phyloP scores from a whole-genome alignment of 1,140 invertebrate species.

The Littorina saxatilis region DNA sequence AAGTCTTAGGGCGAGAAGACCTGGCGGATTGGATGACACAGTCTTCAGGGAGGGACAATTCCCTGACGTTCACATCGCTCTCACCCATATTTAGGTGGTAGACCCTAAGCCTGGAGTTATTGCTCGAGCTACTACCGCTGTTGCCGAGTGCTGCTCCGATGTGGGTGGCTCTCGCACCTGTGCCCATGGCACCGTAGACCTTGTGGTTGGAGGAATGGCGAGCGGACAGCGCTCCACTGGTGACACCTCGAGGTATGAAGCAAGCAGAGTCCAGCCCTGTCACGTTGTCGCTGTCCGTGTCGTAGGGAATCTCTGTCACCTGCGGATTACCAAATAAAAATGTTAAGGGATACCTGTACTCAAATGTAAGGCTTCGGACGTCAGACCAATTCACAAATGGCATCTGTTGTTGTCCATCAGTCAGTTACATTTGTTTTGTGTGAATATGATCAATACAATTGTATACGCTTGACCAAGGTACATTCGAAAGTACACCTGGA shows the following conservation, averaged over 20 bases:
- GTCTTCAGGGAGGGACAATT: constrained; percentile 23
- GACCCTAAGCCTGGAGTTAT: constrained; percentile 7
- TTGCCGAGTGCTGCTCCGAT: neutral
- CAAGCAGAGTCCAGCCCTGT: neutral
- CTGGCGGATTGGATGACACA: constrained; percentile 27
- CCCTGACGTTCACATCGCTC: neutral
- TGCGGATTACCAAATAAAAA: too few species aligned
- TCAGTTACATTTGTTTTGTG: too few species aligned
- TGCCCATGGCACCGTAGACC: neutral
- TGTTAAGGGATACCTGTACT: too few species aligned
- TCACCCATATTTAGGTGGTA: constrained; percentile 20
- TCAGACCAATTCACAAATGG: too few species aligned
- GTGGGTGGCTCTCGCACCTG: neutral
- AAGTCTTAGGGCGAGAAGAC: constrained; percentile 38
- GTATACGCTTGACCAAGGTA: too few species aligned
- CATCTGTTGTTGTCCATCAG: too few species aligned
- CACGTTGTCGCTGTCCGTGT: constrained; percentile 25
- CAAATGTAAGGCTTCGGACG: too few species aligned
- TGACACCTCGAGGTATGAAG: neutral
- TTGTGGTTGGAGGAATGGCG: neutral
- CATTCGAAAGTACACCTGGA: too few species aligned
- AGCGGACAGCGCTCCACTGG: neutral
- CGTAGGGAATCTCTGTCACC: constrained; percentile 18
- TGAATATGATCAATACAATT: too few species aligned
- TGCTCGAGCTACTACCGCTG: neutral